A percentile compares a stretch with the other conserved stretches of the same genome.
These are phyloP conservation scores for Polypedilum pembai DNA, from an alignment of 1,140 invertebrate genomes.

Conservation along the genomic window DNA sequence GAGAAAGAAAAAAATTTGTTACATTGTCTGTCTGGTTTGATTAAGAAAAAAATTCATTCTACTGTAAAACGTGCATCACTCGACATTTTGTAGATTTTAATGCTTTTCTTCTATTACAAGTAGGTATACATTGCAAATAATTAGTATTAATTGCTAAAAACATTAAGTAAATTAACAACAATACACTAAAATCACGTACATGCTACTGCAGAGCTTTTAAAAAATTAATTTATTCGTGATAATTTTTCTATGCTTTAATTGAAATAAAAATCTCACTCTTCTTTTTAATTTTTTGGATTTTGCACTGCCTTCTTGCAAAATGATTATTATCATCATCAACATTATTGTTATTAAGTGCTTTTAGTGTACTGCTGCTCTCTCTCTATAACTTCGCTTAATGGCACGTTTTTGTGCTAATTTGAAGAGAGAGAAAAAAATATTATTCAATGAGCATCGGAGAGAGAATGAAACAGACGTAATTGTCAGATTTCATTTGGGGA, in stretches of 20 bases:
- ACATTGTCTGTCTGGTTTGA: not conserved
- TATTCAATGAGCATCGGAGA: not conserved
- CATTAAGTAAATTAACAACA: too few species aligned
- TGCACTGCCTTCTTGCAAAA: not conserved
- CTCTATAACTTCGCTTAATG: slow-evolving; percentile 14
- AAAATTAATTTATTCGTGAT: too few species aligned
- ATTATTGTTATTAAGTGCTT: slow-evolving; percentile 19
- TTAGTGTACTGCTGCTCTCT: not conserved
- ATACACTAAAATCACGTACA: too few species aligned
- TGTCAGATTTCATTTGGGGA: not conserved
- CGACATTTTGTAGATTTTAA: not conserved
- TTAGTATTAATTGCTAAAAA: too few species aligned
- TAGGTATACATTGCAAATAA: too few species aligned
- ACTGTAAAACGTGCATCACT: not conserved
- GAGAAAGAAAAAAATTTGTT: not conserved
- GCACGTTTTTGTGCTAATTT: slow-evolving; percentile 15
- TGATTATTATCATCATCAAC: slow-evolving; percentile 14
- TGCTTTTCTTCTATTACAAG: too few species aligned
- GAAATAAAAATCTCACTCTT: too few species aligned
- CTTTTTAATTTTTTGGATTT: too few species aligned
- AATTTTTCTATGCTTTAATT: too few species aligned
- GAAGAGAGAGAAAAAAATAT: not conserved
- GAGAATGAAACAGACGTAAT: not conserved
- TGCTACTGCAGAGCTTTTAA: too few species aligned
- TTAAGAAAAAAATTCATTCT: not conserved